Percentiles rank a stretch among this genome's conserved stretches.
These are phyloP conservation scores for Cataglyphis rosenhaueri DNA, from an alignment of 2,888 invertebrate genomes.

Conservation along the genomic window DNA sequence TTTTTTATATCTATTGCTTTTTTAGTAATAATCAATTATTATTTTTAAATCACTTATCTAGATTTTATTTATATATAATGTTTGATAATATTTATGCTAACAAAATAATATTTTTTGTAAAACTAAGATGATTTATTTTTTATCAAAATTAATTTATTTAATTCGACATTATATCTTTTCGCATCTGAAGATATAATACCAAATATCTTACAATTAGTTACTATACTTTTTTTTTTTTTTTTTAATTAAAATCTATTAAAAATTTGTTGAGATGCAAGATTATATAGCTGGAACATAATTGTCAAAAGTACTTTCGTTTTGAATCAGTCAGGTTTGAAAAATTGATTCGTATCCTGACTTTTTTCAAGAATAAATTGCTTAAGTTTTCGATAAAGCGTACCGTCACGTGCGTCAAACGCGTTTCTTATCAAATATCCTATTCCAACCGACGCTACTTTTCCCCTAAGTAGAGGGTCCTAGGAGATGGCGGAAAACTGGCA, in stretches of 20 bases:
- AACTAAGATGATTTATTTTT: background rate
- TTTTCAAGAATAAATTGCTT: background rate
- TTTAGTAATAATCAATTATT: background rate
- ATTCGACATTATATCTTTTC: background rate
- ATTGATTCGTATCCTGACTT: background rate
- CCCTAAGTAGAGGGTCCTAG: slow-evolving; percentile 13
- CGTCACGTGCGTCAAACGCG: background rate
- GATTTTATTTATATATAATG: background rate
- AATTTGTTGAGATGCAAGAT: background rate
- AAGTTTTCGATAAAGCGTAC: background rate
- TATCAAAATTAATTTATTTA: background rate
- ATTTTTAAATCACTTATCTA: background rate
- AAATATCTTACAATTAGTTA: background rate
- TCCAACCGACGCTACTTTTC: slow-evolving; percentile 9
- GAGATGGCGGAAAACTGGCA: slow-evolving; percentile 49
- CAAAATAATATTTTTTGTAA: background rate
- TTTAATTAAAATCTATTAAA: background rate
- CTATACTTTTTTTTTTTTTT: too few species aligned
- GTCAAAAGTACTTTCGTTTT: background rate
- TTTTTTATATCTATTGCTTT: background rate
- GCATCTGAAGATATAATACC: background rate
- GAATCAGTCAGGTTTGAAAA: background rate
- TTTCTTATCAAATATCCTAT: background rate
- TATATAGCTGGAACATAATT: background rate
- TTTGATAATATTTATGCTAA: background rate